A percentile compares a stretch with the other conserved stretches of the same genome.
phyloP scores from a whole-genome alignment of 53 echinoderm and acorn worm species.

The Mesocentrotus franciscanus region DNA sequence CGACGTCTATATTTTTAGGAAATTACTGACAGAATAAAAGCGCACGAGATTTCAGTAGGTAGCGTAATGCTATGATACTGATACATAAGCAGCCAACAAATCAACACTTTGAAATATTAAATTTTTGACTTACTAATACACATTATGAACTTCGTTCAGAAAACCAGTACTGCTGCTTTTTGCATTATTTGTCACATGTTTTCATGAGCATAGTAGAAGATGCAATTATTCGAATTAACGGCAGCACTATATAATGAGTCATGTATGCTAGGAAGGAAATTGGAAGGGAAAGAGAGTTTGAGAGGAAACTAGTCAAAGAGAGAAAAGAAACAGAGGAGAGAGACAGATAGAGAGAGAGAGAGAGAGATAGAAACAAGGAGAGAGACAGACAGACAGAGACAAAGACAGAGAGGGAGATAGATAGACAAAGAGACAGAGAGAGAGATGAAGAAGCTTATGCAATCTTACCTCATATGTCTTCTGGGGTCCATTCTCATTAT shows the following conservation, averaged over 20 bases:
- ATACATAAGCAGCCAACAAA: not conserved
- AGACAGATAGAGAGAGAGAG: not conserved
- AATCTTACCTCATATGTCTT: constrained; percentile 64
- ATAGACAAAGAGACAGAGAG: too few species aligned
- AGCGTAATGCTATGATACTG: not conserved
- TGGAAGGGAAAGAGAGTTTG: not conserved
- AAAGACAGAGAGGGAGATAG: not conserved
- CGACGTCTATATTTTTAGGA: not conserved
- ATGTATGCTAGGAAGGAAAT: not conserved
- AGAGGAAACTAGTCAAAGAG: not conserved
- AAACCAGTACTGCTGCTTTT: not conserved
- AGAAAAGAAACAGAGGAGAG: not conserved
- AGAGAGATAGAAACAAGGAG: too few species aligned
- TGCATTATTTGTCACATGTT: not conserved
- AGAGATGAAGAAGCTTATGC: not conserved
- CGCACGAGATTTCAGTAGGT: not conserved
- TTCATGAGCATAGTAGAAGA: not conserved
- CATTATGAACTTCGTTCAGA: not conserved
- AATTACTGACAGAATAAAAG: not conserved
- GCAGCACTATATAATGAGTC: not conserved
- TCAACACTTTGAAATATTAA: not conserved
- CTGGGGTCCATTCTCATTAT: constrained; percentile 56
- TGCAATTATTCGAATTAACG: not conserved
- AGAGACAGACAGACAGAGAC: too few species aligned
- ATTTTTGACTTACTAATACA: not conserved